phyloP scores from a whole-genome alignment of 2,888 invertebrate species.

The Zonitis immaculata region DNA sequence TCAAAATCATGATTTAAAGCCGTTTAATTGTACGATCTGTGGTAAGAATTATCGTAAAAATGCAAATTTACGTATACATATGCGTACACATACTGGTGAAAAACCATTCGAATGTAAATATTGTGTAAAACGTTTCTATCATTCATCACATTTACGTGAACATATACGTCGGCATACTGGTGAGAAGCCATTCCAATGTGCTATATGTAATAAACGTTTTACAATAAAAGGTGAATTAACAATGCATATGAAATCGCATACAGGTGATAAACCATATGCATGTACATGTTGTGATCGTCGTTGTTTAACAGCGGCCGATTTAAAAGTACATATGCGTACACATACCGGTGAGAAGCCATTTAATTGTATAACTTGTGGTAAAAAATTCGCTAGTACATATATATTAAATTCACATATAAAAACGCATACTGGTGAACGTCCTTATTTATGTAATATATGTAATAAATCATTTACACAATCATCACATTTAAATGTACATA shows the following conservation, averaged over 20 bases:
- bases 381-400: conserved; percentile 58
- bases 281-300: conserved; percentile 55
- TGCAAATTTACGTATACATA: conserved; percentile 44
- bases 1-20: conserved; percentile 24
- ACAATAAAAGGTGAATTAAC: conserved; percentile 45
- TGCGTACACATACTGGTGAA: conserved; percentile 45
- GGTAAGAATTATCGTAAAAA: conserved; percentile 44
- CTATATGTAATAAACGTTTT: conserved; percentile 43
- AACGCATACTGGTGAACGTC: conserved; percentile 60
- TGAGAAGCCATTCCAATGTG: conserved; percentile 46
- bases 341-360: conserved; percentile 47
- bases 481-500: conserved; percentile 56
- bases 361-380: conserved; percentile 39
- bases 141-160: conserved; percentile 44
- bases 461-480: conserved; percentile 59
- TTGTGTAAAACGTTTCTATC: conserved; percentile 45
- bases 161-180: conserved; percentile 45
- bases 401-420: conserved; percentile 58
- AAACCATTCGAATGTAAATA: conserved; percentile 47
- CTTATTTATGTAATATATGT: conserved; percentile 55
- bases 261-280: conserved; percentile 52
- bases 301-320: conserved; percentile 53
- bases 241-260: conserved; percentile 55
- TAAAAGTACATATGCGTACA: conserved; percentile 51
- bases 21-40: conserved; percentile 40